A percentile compares a stretch with the other conserved stretches of the same genome.
Evolutionary conservation across 2,797 vertebrate genomes (phyloP).

Genomic region (Lepidocolaptes lacrymiger): DNA sequence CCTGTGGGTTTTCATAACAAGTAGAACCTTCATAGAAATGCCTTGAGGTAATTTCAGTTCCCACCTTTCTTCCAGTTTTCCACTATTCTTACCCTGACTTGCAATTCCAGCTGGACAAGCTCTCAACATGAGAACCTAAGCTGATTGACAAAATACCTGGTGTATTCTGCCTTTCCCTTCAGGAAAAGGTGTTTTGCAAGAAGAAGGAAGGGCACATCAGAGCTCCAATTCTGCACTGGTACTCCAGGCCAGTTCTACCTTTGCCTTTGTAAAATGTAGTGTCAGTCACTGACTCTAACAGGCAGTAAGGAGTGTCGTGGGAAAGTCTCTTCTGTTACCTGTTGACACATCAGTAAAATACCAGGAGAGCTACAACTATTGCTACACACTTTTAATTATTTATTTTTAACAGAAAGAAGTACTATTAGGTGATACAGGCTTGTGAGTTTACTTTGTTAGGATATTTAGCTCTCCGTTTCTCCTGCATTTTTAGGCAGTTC

Average conservation of each 20-base stretch:
- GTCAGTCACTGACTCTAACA: not conserved
- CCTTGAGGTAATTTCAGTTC: not conserved
- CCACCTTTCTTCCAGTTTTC: not conserved
- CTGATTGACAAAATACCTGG: not conserved
- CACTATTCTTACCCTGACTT: not conserved
- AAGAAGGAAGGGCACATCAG: not conserved
- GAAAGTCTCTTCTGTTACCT: not conserved
- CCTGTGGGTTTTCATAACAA: fast-evolving
- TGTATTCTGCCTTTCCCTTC: not conserved
- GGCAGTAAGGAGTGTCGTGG: not conserved
- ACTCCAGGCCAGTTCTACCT: not conserved
- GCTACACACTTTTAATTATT: not conserved
- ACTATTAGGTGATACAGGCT: not conserved
- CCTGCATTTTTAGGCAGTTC: not conserved
- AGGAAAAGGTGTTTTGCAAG: not conserved
- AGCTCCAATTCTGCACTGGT: not conserved
- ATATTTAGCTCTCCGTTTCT: not conserved
- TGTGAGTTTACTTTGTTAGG: not conserved
- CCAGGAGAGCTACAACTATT: not conserved
- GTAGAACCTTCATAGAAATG: not conserved
- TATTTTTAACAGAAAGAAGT: not conserved
- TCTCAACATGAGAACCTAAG: not conserved
- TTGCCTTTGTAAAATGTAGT: not conserved
- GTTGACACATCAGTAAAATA: not conserved
- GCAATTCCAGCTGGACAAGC: not conserved